Percentiles rank a stretch among this genome's conserved stretches.
Conservation (phyloP, 2,113 vertebrate species). For the Galemys pyrenaicus region DNA sequence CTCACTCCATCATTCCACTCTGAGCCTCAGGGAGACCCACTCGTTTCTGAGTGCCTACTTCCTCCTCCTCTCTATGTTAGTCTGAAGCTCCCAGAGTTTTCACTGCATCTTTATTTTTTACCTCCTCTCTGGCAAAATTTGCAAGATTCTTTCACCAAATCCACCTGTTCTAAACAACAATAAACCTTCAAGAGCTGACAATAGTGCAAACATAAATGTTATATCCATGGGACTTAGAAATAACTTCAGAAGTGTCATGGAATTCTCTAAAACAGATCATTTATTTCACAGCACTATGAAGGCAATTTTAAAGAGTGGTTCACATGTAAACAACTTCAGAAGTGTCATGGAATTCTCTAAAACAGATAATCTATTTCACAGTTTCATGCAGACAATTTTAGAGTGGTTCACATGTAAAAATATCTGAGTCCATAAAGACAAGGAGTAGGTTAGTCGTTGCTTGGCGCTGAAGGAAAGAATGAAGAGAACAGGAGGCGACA, state of each 20-base stretch:
- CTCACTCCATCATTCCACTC: neutral
- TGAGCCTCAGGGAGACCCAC: neutral
- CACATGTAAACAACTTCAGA: neutral
- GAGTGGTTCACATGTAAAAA: neutral
- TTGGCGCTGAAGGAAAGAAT: neutral
- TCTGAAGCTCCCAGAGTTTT: neutral
- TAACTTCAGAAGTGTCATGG: neutral
- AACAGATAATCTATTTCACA: neutral
- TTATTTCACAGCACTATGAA: neutral
- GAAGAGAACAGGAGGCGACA: neutral
- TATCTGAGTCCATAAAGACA: neutral
- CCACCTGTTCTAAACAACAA: neutral
- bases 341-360: slow-evolving; percentile 1
- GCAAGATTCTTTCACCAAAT: neutral
- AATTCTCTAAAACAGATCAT: neutral
- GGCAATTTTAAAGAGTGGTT: neutral
- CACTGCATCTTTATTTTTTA: neutral
- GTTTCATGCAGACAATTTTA: neutral
- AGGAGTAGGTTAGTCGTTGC: neutral
- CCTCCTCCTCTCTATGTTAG: neutral
- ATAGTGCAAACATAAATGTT: neutral
- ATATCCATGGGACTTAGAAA: neutral
- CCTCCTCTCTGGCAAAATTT: neutral
- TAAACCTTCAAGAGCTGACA: neutral
- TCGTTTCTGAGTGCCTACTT: neutral